These are phyloP conservation scores for Anniella stebbinsi DNA, from an alignment of 2,797 vertebrate species.

Conservation along the genomic window DNA sequence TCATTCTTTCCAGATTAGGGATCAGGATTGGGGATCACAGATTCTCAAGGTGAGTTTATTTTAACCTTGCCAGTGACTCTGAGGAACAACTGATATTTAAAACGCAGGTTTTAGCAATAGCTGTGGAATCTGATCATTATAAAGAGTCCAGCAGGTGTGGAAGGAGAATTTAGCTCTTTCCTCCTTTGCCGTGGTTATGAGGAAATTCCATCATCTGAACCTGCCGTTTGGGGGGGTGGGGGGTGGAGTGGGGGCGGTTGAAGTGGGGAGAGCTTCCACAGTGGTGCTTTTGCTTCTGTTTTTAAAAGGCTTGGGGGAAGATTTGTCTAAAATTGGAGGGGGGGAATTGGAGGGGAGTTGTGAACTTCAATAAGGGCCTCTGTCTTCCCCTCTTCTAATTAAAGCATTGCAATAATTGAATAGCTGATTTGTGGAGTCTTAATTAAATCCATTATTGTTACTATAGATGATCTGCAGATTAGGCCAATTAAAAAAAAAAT, in stretches of 20 bases:
- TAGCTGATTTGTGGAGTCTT: no score
- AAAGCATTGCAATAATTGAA: no score
- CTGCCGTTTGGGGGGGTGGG: no score
- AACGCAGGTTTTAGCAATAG: not conserved
- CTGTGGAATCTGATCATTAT: not conserved
- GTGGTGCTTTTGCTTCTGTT: not conserved
- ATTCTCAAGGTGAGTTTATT: not conserved
- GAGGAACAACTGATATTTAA: not conserved
- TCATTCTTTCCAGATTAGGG: not conserved
- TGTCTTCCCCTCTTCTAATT: no score
- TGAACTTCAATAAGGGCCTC: no score
- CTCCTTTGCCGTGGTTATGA: not conserved
- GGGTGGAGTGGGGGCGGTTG: no score
- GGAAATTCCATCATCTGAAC: not conserved
- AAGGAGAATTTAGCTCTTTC: not conserved
- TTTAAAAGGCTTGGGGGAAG: not conserved
- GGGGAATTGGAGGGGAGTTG: no score
- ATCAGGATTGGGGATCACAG: not conserved
- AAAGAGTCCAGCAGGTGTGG: not conserved
- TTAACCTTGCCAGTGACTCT: not conserved
- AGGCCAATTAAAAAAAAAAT: no score
- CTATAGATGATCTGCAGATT: no score
- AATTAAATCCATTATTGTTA: no score
- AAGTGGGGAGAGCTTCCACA: no score
- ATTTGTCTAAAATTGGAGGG: no score